Percentiles rank a stretch among this genome's conserved stretches.
phyloP scores from a whole-genome alignment of 2,113 vertebrate genomes.

The Paracanthobrama guichenoti region DNA sequence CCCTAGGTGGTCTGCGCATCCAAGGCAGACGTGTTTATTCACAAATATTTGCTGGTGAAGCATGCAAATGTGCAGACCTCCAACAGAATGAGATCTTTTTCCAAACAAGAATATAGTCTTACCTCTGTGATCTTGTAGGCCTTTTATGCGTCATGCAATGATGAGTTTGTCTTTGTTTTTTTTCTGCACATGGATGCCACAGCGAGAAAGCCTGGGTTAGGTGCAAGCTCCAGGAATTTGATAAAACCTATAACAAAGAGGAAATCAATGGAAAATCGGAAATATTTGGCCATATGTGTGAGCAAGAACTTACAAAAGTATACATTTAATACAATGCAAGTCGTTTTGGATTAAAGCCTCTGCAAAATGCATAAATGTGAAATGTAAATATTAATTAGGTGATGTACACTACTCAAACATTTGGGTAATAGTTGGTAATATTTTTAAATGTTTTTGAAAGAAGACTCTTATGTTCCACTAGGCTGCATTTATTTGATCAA shows the following conservation, averaged over 20 bases:
- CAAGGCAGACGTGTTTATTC: slow-evolving; percentile 38
- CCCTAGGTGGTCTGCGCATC: slow-evolving; percentile 61
- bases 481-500: too few relatives aligned
- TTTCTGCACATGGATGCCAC: neutral
- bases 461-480: too few relatives aligned
- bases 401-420: too few relatives aligned
- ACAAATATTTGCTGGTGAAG: slow-evolving; percentile 64
- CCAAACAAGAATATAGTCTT: slow-evolving; percentile 22
- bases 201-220: neutral
- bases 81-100: neutral
- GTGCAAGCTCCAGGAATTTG: neutral
- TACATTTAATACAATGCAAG: too few relatives aligned
- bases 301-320: neutral
- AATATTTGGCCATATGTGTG: neutral
- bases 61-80: slow-evolving; percentile 37
- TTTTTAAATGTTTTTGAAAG: too few relatives aligned
- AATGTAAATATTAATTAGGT: too few relatives aligned
- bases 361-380: neutral
- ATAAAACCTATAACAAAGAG: neutral
- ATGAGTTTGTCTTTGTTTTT: neutral
- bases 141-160: slow-evolving; percentile 41
- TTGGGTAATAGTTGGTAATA: too few relatives aligned
- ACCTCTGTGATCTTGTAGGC: neutral
- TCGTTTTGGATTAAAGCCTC: too few relatives aligned
- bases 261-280: neutral